A percentile compares a stretch with the other conserved stretches of the same genome.
These are phyloP conservation scores for Leguminivora glycinivorella DNA, from an alignment of 1,140 invertebrate species.

Conservation along the genomic window DNA sequence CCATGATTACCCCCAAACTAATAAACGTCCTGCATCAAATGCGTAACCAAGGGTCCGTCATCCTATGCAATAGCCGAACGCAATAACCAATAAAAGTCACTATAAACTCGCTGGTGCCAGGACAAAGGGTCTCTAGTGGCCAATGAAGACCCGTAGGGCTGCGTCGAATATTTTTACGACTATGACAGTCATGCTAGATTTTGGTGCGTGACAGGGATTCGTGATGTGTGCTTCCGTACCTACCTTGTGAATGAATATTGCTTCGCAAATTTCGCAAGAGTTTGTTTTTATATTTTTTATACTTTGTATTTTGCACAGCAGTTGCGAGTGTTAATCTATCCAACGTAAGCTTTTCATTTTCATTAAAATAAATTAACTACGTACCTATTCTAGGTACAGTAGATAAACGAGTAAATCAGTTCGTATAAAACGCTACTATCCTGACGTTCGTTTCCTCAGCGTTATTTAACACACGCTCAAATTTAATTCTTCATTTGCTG, in stretches of 20 bases:
- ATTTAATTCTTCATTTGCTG: slow-evolving; percentile 21
- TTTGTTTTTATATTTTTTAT: no score
- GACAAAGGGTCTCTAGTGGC: slow-evolving; percentile 63
- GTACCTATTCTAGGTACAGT: no score
- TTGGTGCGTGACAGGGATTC: slow-evolving; percentile 21
- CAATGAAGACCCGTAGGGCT: slow-evolving; percentile 52
- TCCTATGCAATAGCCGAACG: slow-evolving; percentile 51
- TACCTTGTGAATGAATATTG: background rate
- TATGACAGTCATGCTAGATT: slow-evolving; percentile 23
- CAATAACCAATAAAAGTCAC: slow-evolving; percentile 69
- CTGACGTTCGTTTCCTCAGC: background rate
- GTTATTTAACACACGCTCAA: background rate
- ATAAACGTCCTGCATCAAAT: slow-evolving; percentile 21
- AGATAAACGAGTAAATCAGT: no score
- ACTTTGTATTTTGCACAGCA: no score
- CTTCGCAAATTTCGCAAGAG: no score
- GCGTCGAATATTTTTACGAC: slow-evolving; percentile 35
- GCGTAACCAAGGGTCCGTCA: slow-evolving; percentile 59
- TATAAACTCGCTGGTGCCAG: slow-evolving; percentile 61
- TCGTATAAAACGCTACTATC: background rate
- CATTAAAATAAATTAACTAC: no score
- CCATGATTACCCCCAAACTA: slow-evolving; percentile 12
- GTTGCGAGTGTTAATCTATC: no score
- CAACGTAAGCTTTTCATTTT: no score
- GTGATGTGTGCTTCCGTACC: slow-evolving; percentile 4